These are phyloP conservation scores for Lipophrys pholis DNA, from an alignment of 2,113 vertebrate genomes.

Conservation along the genomic window DNA sequence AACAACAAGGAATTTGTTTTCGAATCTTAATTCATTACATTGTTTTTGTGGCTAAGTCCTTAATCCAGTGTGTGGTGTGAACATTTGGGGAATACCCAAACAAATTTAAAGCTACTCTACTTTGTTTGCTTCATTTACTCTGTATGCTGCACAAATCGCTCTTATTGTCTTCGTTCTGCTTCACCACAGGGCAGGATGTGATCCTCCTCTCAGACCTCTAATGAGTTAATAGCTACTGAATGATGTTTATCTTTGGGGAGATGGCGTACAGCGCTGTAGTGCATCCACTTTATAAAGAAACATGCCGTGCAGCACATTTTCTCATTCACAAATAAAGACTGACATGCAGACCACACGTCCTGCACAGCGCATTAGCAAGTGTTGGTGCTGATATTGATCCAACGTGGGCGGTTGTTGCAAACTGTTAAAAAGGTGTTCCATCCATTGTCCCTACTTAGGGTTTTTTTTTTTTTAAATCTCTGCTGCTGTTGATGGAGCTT, in stretches of 20 bases:
- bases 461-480: slow-evolving; percentile 34
- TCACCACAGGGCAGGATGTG: slow-evolving; percentile 42
- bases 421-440: slow-evolving; percentile 62
- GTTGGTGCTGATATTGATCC: slow-evolving; percentile 66
- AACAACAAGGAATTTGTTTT: background rate
- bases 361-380: slow-evolving; percentile 53
- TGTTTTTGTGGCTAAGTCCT: background rate
- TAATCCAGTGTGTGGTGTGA: background rate
- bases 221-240: slow-evolving; percentile 65
- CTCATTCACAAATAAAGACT: slow-evolving; percentile 48
- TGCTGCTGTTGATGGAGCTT: slow-evolving; percentile 45
- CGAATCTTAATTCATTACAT: background rate
- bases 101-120: slow-evolving; percentile 21
- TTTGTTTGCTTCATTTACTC: slow-evolving; percentile 46
- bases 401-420: slow-evolving; percentile 36
- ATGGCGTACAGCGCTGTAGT: slow-evolving; percentile 19
- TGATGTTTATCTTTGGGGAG: slow-evolving; percentile 47
- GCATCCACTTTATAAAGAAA: slow-evolving; percentile 31
- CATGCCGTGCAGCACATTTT: slow-evolving; percentile 9
- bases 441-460: slow-evolving; percentile 45
- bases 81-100: slow-evolving; percentile 16
- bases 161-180: slow-evolving; percentile 28
- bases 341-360: slow-evolving; percentile 40
- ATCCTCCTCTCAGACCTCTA: slow-evolving; percentile 56
- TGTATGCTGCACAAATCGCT: slow-evolving; percentile 37